phyloP scores from a whole-genome alignment of 2,888 invertebrate species.

The Catonia carolina region DNA sequence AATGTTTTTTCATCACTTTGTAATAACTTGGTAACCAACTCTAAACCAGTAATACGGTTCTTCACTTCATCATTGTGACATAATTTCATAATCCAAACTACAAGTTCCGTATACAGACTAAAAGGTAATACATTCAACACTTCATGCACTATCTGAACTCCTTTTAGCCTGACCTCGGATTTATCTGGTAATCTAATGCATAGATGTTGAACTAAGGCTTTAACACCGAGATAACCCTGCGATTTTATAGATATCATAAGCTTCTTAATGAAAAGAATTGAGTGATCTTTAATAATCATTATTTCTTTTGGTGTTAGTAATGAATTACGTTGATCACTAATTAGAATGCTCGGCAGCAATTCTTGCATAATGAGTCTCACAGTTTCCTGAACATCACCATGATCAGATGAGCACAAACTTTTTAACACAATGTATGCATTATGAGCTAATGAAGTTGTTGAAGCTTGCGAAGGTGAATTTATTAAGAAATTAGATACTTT shows the following conservation, averaged over 20 bases:
- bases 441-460: constrained; percentile 26
- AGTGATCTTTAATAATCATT: constrained; percentile 36
- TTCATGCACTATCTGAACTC: constrained; percentile 41
- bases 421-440: constrained; percentile 42
- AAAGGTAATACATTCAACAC: constrained; percentile 40
- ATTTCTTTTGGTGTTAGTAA: constrained; percentile 29
- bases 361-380: constrained; percentile 42
- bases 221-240: constrained; percentile 36
- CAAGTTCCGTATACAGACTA: constrained; percentile 38
- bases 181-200: constrained; percentile 44
- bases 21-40: constrained; percentile 45
- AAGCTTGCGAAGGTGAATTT: constrained; percentile 7
- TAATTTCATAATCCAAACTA: constrained; percentile 40
- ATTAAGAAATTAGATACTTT: constrained; percentile 19
- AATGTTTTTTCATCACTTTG: constrained; percentile 28
- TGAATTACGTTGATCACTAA: constrained; percentile 31
- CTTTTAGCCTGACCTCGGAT: constrained; percentile 43
- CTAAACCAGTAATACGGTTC: constrained; percentile 47
- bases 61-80: constrained; percentile 43
- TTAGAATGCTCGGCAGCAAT: constrained; percentile 42
- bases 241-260: constrained; percentile 38
- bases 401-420: constrained; percentile 42
- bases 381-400: constrained; percentile 42
- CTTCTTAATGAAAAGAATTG: constrained; percentile 34
- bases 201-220: constrained; percentile 43